Base-by-base conservation (phyloP, 2,113 vertebrate species). In the Holacanthus passer region DNA sequence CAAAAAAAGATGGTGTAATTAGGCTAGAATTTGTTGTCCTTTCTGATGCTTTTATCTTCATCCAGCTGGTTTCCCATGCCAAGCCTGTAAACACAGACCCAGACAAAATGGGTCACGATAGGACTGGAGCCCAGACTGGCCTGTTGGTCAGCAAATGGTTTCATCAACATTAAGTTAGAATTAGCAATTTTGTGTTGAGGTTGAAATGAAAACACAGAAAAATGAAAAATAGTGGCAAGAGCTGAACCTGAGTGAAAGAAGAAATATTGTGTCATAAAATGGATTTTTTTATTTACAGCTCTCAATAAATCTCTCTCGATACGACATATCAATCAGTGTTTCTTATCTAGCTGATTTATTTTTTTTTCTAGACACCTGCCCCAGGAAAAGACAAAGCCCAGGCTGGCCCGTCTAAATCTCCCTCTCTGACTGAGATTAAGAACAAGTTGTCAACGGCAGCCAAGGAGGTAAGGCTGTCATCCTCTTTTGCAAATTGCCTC, bases 371-470 rank as follows among this genome's bases (percentile, higher is more conserved):
- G 95, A 88, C 55, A 83, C 84, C 83, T 74, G 73, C 73, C 68
- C 89, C 81, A 20, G 92, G 81, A 59, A 95, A 94, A 94, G 94
- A 92, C 84, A 94, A 94, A 90, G 55, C 87, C 58, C 90, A 90
- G 77, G 86, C 93, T 29, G 90, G 93, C 24, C 78, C 91, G 7
- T 93, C 93, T 12, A 95, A 95, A 75, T 64, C 91, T 55, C 89
- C 72, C 37, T 87, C 85, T 45, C 63, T 96, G 77, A 60, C 78
- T 7, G 95, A 96, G 72, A 84, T 95, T 79, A 96, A 93, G 91
- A 93, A 8, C 93, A 95, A 94, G 86, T 91, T 96, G 80, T 88
- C 91, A 29, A 76, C 92, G 2, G 88, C 86, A 24, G 93, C 90
- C 82, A 95, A 94, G 70, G 94, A 96, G 94, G 95, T 95, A 63